A percentile compares a stretch with the other conserved stretches of the same genome.
phyloP scores from a whole-genome alignment of 1,140 invertebrate genomes.

The Riptortus pedestris region DNA sequence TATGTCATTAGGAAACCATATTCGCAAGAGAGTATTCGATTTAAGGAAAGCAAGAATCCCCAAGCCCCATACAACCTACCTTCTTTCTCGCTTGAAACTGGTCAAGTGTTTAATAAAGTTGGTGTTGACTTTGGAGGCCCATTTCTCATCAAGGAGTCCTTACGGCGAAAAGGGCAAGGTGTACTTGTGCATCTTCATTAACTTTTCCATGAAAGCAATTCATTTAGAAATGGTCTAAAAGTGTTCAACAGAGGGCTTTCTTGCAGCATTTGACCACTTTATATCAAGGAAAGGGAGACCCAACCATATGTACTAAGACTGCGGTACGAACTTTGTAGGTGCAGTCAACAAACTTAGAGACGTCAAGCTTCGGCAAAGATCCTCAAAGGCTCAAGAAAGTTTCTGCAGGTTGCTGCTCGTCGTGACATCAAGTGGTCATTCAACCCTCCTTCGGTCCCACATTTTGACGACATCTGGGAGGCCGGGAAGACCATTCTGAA shows the following conservation, averaged over 20 bases:
- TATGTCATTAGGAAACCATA: not conserved
- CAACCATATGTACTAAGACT: constrained; percentile 34
- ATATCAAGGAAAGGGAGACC: constrained; percentile 34
- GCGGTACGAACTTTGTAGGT: constrained; percentile 38
- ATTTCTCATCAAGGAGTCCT: not conserved
- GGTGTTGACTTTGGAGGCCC: not conserved
- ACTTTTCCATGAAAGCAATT: constrained; percentile 33
- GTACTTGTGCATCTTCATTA: constrained; percentile 33
- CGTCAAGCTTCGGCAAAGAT: too few species aligned
- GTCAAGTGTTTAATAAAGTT: not conserved
- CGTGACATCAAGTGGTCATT: too few species aligned
- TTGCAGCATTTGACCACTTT: constrained; percentile 36
- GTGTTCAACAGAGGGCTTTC: constrained; percentile 31
- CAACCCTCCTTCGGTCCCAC: too few species aligned
- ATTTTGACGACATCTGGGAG: too few species aligned
- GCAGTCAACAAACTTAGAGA: too few species aligned
- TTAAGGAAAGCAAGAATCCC: too few species aligned
- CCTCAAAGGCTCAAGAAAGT: too few species aligned
- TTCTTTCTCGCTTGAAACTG: not conserved
- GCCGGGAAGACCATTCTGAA: too few species aligned
- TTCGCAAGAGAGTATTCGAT: not conserved
- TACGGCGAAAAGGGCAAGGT: constrained; percentile 25
- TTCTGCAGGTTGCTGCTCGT: too few species aligned
- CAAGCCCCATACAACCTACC: too few species aligned
- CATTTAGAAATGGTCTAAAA: constrained; percentile 35